phyloP scores from a whole-genome alignment of 2,113 vertebrate genomes.

The Varanus komodoensis region DNA sequence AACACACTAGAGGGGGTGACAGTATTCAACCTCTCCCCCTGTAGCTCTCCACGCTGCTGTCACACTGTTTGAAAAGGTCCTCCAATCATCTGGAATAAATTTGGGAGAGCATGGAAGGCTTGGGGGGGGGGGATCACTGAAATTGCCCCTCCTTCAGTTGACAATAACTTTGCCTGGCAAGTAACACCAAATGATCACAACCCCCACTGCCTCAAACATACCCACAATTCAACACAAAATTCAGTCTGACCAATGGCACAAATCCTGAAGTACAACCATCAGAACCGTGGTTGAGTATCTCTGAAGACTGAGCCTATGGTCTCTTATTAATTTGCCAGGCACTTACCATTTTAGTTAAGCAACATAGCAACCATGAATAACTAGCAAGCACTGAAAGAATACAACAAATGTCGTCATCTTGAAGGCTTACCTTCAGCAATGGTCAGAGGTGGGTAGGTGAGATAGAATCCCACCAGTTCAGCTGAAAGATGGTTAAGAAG shows the following conservation, averaged over 20 bases:
- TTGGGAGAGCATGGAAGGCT: too few relatives aligned
- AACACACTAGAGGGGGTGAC: too few relatives aligned
- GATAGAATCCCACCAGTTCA: constrained; percentile 98
- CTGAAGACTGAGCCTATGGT: background rate
- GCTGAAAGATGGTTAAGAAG: constrained; percentile 94
- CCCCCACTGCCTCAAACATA: background rate
- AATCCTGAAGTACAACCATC: background rate
- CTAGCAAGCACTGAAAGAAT: background rate
- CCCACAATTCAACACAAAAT: background rate
- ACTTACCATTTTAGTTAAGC: background rate
- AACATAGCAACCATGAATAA: background rate
- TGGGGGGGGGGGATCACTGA: too few relatives aligned
- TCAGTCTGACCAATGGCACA: background rate
- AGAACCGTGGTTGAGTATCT: too few relatives aligned
- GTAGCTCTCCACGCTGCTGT: too few relatives aligned
- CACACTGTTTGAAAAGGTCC: too few relatives aligned
- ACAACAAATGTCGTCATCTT: background rate
- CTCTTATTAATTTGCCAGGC: background rate
- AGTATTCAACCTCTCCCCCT: too few relatives aligned
- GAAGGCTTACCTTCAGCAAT: constrained; percentile 92
- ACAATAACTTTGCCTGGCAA: too few relatives aligned
- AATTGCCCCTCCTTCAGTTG: too few relatives aligned
- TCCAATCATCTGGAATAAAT: too few relatives aligned
- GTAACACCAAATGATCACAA: too few relatives aligned
- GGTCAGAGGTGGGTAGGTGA: constrained; percentile 94